Evolutionary conservation across 2,797 vertebrate species (phyloP), one percentile per base, ranked within the genome.

Genomic region (Paedocypris micromegethes): DNA sequence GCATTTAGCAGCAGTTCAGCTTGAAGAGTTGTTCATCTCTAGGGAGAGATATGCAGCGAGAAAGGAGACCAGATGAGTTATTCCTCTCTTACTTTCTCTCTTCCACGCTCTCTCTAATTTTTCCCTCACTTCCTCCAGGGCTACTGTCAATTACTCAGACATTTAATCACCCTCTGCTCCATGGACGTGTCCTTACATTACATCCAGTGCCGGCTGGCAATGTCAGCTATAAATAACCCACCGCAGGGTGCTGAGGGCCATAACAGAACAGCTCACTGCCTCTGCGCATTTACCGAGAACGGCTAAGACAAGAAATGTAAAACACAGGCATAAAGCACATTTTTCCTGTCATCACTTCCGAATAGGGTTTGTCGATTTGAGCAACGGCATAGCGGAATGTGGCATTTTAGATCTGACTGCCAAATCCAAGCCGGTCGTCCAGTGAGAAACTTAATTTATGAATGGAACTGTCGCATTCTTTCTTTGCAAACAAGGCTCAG

Each of bases 181-280:
- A 53, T 69, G 70, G 75, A 73, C n/a, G 64, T 79, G 76, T 78
- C 74, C 80, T 81, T 81, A 79, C 68, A 74, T 78, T 70, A 79
- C 76, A 72, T 71, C 60, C 68, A 40, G 59, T 68, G 47, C 58
- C 70, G 71, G 64, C 77, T 75, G 76, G 77, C 76, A 81, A 81
- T 74, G 80, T 81, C 78, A 74, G 73, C 76, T 81, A 81, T 77
- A 81, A 78, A 81, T 81, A 81, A 66, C 52, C 63, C 70, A 65
- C 72, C 69, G 72, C 69, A 68, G 74, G 68, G 72, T 70, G 78
- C 71, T 69, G 43, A 64, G 73, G 66, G 73, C 76, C 66, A 76
- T 73, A 76, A 75, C 71, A 63, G 70, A 47, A 55, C 66, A 48
- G 59, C 59, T 43, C 45, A 58, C 68, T 51, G 47, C 58, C 68